These are phyloP conservation scores for Enteromius unitaeniatus DNA, from an alignment of 2,797 vertebrate genomes.

Conservation along the genomic window DNA sequence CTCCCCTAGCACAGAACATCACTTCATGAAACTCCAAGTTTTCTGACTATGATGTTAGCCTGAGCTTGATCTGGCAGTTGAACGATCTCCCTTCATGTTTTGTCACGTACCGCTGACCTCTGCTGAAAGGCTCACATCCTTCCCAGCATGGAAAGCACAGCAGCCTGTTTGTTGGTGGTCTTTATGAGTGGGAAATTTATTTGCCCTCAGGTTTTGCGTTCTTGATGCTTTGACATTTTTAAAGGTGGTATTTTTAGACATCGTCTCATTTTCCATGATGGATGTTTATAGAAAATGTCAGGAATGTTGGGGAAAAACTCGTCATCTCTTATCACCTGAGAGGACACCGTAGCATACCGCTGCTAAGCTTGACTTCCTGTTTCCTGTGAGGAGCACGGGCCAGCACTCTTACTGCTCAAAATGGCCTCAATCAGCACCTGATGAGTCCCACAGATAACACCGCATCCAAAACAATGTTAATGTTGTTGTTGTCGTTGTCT, in stretches of 20 bases:
- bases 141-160: background rate
- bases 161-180: conserved; percentile 21
- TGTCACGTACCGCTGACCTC: conserved; percentile 5
- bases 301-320: conserved; percentile 62
- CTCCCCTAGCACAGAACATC: conserved; percentile 33
- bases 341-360: conserved; percentile 72
- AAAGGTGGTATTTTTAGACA: conserved; percentile 33
- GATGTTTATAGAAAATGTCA: conserved; percentile 53
- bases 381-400: conserved; percentile 80
- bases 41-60: conserved; percentile 13
- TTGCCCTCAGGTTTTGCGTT: conserved; percentile 6
- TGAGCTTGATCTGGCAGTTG: conserved; percentile 10
- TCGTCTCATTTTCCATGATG: conserved; percentile 28
- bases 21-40: conserved; percentile 67
- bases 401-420: conserved; percentile 71
- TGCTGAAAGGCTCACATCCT: conserved; percentile 8
- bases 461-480: conserved; percentile 18
- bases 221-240: conserved; percentile 32
- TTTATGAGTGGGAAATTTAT: conserved; percentile 21
- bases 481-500: conserved; percentile 32
- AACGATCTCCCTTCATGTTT: background rate
- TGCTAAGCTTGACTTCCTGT: conserved; percentile 78
- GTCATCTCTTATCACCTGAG: conserved; percentile 72
- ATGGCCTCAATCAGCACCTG: conserved; percentile 72
- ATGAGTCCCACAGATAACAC: conserved; percentile 74